Evolutionary conservation across 2,797 vertebrate genomes (phyloP).

Genomic region (Cirrhinus mrigala): DNA sequence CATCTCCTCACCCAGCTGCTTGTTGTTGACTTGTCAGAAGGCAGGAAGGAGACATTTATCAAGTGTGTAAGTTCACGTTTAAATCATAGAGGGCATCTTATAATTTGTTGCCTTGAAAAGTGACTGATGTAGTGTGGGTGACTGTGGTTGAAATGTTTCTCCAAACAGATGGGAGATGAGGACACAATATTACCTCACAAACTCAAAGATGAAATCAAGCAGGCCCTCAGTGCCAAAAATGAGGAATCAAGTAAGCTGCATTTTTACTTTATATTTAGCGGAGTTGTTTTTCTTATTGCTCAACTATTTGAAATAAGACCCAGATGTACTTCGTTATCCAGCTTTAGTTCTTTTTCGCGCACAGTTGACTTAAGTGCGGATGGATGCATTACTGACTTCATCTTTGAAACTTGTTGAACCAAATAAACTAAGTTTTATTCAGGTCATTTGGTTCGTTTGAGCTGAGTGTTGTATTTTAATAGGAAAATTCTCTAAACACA

Average conservation of each 20-base stretch:
- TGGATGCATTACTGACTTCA: background rate
- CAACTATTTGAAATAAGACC: background rate
- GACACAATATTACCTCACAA: constrained; percentile 87
- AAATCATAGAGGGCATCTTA: background rate
- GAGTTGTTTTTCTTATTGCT: background rate
- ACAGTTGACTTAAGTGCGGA: background rate
- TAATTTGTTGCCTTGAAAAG: background rate
- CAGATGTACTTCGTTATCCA: background rate
- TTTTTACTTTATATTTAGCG: background rate
- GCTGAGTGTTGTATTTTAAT: background rate
- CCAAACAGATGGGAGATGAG: constrained; percentile 87
- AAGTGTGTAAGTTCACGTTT: constrained; percentile 75
- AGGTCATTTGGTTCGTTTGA: background rate
- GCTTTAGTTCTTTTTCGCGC: background rate
- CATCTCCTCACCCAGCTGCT: constrained; percentile 80
- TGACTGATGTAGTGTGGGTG: constrained; percentile 6
- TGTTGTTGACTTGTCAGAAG: constrained; percentile 86
- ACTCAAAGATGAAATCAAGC: constrained; percentile 85
- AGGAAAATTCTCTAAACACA: background rate
- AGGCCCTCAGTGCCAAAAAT: constrained; percentile 72
- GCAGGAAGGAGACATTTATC: constrained; percentile 81
- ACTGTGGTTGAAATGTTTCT: constrained; percentile 30
- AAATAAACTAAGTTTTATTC: background rate
- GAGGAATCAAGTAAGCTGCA: constrained; percentile 70
- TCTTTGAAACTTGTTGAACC: background rate